A percentile compares a stretch with the other conserved stretches of the same genome.
These are phyloP conservation scores for Drosophila rhopaloa DNA, from an alignment of 1,140 invertebrate genomes.

Conservation along the genomic window DNA sequence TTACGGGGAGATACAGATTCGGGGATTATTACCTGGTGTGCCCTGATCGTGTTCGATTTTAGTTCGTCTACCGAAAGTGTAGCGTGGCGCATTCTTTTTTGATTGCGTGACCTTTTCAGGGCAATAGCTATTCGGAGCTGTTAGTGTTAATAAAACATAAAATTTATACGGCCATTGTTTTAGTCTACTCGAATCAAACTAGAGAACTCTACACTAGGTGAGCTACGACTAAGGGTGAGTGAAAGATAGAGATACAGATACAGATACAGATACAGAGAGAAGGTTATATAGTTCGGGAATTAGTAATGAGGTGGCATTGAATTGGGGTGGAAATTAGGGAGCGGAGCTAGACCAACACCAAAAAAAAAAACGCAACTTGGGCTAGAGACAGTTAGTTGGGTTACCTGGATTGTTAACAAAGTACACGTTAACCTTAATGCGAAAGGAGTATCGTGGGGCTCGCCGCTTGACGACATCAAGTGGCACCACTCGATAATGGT, in stretches of 20 bases:
- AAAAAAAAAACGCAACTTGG: constrained; percentile 15
- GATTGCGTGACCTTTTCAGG: constrained; percentile 88
- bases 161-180: constrained; percentile 53
- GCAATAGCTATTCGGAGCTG: constrained; percentile 86
- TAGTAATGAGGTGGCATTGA: constrained; percentile 15
- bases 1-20: constrained; percentile 13
- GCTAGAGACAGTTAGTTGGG: constrained; percentile 63
- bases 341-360: constrained; percentile 26
- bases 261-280: background rate
- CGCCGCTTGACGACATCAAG: constrained; percentile 80
- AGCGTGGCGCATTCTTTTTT: constrained; percentile 85
- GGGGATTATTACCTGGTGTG: constrained; percentile 84
- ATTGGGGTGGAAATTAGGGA: background rate
- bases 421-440: constrained; percentile 81
- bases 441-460: constrained; percentile 80
- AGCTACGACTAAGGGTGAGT: constrained; percentile 44
- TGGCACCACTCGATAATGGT: constrained; percentile 78
- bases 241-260: constrained; percentile 9
- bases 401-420: constrained; percentile 82
- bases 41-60: constrained; percentile 84
- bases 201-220: constrained; percentile 24
- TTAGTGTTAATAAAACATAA: constrained; percentile 81
- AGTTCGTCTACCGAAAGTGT: constrained; percentile 84
- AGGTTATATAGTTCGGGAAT: constrained; percentile 6
- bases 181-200: constrained; percentile 44